Conservation (phyloP, 2,888 invertebrate species). For the Listrodromus nycthemerus region DNA sequence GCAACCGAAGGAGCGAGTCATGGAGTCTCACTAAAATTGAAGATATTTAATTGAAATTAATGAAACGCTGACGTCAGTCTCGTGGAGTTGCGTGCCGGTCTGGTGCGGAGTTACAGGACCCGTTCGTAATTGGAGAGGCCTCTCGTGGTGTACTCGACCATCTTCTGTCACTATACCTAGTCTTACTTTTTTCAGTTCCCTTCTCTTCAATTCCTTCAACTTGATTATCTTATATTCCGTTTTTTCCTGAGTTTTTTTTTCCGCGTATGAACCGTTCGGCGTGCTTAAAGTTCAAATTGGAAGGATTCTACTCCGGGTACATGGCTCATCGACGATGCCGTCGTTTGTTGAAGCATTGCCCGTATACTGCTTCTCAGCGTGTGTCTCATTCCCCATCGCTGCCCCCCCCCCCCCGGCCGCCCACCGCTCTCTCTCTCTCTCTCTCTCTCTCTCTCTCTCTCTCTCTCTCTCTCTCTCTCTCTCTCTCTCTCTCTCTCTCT, state of each 20-base stretch:
- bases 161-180: conserved; percentile 41
- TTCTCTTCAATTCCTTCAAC: not conserved
- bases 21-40: conserved; percentile 74
- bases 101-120: conserved; percentile 27
- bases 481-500: no score
- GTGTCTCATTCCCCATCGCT: no score
- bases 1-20: conserved; percentile 47
- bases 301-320: not conserved
- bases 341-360: not conserved
- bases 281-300: not conserved
- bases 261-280: not conserved
- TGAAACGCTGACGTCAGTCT: conserved; percentile 77
- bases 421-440: no score
- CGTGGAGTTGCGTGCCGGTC: conserved; percentile 50
- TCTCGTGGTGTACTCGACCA: conserved; percentile 42
- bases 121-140: conserved; percentile 78
- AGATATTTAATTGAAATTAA: conserved; percentile 82
- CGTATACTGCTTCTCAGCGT: not conserved
- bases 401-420: not conserved
- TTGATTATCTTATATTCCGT: not conserved
- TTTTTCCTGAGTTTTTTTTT: not conserved
- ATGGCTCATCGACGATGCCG: not conserved
- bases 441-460: no score
- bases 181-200: conserved; percentile 53
- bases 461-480: no score